Evolutionary conservation across 2,888 invertebrate genomes (phyloP).

Genomic region (Copidosoma aretas): DNA sequence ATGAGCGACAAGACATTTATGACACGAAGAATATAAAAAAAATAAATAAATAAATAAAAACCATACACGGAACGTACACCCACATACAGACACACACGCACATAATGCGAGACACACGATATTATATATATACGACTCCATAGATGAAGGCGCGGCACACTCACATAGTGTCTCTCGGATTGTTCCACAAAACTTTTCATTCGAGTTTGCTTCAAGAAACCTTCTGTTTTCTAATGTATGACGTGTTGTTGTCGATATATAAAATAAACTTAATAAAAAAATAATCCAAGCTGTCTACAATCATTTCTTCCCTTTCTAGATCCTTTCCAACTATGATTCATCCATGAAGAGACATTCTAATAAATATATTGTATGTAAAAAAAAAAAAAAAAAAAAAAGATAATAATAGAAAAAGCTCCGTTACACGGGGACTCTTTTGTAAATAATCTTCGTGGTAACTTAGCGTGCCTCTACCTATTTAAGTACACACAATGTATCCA

Average conservation of each 20-base stretch:
- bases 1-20: slow-evolving; percentile 39
- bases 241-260: slow-evolving; percentile 64
- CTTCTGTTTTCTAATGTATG: slow-evolving; percentile 64
- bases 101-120: slow-evolving; percentile 54
- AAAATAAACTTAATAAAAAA: slow-evolving; percentile 64
- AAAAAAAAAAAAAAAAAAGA: slow-evolving; percentile 9
- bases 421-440: not conserved
- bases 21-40: slow-evolving; percentile 35
- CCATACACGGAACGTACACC: slow-evolving; percentile 49
- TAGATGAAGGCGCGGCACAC: slow-evolving; percentile 64
- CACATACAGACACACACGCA: slow-evolving; percentile 17
- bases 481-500: not conserved
- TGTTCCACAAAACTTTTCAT: slow-evolving; percentile 64
- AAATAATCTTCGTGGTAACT: too few species aligned
- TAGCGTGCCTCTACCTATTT: too few species aligned
- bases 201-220: slow-evolving; percentile 64
- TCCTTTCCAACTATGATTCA: too few species aligned
- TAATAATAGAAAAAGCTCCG: not conserved
- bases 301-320: not conserved
- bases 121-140: slow-evolving; percentile 63
- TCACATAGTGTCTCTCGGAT: slow-evolving; percentile 64
- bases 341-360: too few species aligned
- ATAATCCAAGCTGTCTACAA: slow-evolving; percentile 46
- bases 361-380: too few species aligned
- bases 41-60: too few species aligned